Evolutionary conservation across 1,140 invertebrate species (phyloP).

Genomic region (Stegodyphus mimosarum): DNA sequence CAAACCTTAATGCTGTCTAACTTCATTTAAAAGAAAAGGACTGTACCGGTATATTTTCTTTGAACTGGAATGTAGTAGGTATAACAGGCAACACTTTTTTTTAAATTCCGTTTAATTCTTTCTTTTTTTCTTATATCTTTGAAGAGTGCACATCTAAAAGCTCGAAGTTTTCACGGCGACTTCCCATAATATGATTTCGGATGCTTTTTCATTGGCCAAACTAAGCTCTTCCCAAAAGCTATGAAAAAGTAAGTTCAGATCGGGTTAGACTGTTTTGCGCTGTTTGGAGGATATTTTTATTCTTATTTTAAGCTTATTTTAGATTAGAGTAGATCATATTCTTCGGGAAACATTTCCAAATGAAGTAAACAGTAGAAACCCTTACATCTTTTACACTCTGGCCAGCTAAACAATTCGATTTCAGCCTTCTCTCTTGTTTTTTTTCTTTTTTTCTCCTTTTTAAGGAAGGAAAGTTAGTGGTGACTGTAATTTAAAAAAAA

Average conservation of each 20-base stretch:
- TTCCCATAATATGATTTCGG: constrained; percentile 50
- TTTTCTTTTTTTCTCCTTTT: too few relatives aligned
- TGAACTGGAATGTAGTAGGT: constrained; percentile 27
- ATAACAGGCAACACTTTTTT: background rate
- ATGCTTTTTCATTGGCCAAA: constrained; percentile 28
- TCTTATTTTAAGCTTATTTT: constrained; percentile 40
- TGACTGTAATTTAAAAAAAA: too few relatives aligned
- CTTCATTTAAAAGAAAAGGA: constrained; percentile 43
- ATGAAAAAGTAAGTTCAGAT: constrained; percentile 31
- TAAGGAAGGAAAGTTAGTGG: too few relatives aligned
- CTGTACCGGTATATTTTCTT: constrained; percentile 38
- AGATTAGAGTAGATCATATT: constrained; percentile 43
- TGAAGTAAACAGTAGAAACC: constrained; percentile 23
- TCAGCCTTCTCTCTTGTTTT: too few relatives aligned
- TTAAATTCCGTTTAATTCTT: background rate
- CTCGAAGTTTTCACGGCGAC: background rate
- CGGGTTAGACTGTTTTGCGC: constrained; percentile 35
- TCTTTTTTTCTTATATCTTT: background rate
- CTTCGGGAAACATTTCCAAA: constrained; percentile 50
- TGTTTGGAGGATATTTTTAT: constrained; percentile 41
- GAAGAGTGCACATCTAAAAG: constrained; percentile 25
- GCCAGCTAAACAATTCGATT: background rate
- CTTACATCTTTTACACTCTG: constrained; percentile 16
- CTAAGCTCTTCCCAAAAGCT: constrained; percentile 12
- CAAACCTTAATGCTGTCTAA: constrained; percentile 33